Conservation (phyloP, 1,140 invertebrate genomes). For the Apis laboriosa region DNA sequence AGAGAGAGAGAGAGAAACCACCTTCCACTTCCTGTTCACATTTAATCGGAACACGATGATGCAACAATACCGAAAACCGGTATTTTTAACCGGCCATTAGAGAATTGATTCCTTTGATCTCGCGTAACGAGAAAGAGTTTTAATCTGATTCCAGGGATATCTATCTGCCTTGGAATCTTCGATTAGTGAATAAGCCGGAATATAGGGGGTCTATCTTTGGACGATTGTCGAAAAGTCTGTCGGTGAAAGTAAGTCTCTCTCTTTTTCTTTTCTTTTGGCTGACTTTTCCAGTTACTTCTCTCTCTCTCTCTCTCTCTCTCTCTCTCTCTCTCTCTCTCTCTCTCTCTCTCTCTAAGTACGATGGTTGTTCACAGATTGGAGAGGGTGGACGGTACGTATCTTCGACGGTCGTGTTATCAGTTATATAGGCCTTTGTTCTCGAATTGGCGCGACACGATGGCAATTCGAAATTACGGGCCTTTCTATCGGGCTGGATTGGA, state of each 20-base stretch:
- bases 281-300: conserved; percentile 5
- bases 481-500: not conserved
- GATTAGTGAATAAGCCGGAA: conserved; percentile 43
- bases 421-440: conserved; percentile 30
- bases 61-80: not conserved
- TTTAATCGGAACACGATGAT: not conserved
- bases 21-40: not conserved
- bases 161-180: conserved; percentile 42
- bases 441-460: not conserved
- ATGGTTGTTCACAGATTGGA: not conserved
- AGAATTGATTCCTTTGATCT: conserved; percentile 57
- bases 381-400: not conserved
- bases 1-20: not conserved
- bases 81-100: conserved; percentile 34
- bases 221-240: not conserved
- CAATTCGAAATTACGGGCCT: conserved; percentile 1
- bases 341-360: too few species aligned
- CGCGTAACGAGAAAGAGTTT: conserved; percentile 37
- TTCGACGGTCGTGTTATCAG: conserved; percentile 25
- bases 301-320: too few species aligned
- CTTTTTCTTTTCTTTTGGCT: not conserved
- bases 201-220: conserved; percentile 9
- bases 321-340: too few species aligned
- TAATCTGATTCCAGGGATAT: conserved; percentile 41
- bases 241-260: not conserved